Conservation (phyloP, 2,113 vertebrate species). For the Athene noctua region DNA sequence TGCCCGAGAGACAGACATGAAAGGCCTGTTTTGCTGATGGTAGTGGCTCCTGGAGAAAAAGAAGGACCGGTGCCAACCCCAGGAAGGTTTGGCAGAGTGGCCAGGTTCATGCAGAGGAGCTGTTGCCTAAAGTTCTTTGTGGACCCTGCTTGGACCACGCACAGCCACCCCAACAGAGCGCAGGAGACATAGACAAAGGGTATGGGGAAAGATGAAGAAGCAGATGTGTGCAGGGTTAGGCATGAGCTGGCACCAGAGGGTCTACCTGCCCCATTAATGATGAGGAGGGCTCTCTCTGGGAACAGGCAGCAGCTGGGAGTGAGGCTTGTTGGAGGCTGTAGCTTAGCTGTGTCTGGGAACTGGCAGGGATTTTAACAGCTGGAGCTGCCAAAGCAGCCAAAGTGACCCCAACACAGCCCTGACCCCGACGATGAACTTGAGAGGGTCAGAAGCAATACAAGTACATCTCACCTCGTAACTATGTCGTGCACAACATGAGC, state of each 20-base stretch:
- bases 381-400: not conserved
- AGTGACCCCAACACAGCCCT: not conserved
- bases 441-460: not conserved
- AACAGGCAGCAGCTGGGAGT: not conserved
- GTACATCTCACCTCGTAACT: slow-evolving; percentile 45
- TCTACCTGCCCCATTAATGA: not conserved
- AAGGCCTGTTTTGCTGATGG: not conserved
- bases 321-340: not conserved
- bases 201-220: not conserved
- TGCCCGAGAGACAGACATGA: not conserved
- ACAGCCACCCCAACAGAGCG: not conserved
- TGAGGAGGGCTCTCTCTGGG: not conserved
- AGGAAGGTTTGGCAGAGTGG: not conserved
- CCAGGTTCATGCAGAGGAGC: not conserved
- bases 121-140: not conserved
- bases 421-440: not conserved
- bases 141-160: not conserved
- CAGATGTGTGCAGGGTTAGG: not conserved
- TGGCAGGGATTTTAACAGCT: slow-evolving; percentile 5
- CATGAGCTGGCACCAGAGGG: not conserved
- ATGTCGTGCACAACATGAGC: not conserved
- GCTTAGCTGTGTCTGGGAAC: not conserved
- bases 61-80: not conserved
- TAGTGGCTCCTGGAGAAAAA: not conserved
- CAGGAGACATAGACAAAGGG: not conserved